Evolutionary conservation across 2,797 vertebrate species (phyloP).

Genomic region (Bufotes viridis): DNA sequence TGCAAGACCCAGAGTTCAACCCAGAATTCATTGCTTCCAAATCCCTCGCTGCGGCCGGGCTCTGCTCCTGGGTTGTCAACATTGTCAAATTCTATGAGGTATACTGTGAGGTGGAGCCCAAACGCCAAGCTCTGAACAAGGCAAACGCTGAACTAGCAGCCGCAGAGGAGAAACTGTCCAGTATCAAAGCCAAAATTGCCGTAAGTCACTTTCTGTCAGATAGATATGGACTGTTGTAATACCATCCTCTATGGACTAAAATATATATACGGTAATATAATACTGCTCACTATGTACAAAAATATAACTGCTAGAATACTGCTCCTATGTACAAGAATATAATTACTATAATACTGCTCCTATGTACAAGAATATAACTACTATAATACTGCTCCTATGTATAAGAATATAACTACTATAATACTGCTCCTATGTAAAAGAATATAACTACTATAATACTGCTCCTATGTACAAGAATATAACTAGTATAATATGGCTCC

Average conservation of each 20-base stretch:
- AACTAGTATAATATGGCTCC: no score
- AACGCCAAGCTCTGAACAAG: slow-evolving; percentile 86
- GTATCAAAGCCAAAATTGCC: slow-evolving; percentile 87
- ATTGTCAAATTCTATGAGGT: slow-evolving; percentile 87
- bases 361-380: no score
- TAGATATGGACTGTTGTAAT: background rate
- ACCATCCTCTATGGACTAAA: background rate
- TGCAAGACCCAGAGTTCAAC: slow-evolving; percentile 87
- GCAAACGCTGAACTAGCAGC: slow-evolving; percentile 86
- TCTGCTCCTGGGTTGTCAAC: slow-evolving; percentile 97
- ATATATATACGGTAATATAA: no score
- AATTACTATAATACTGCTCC: no score
- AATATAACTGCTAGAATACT: no score
- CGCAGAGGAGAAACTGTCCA: slow-evolving; percentile 89
- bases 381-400: no score
- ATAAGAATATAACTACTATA: no score
- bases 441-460: no score
- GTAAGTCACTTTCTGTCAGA: slow-evolving; percentile 77
- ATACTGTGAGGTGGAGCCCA: slow-evolving; percentile 93
- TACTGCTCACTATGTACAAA: no score
- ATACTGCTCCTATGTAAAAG: no score
- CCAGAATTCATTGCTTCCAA: slow-evolving; percentile 88
- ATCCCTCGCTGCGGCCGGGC: slow-evolving; percentile 86
- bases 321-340: no score
- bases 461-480: no score